phyloP scores from a whole-genome alignment of 2,797 vertebrate genomes.

The Clamator glandarius region DNA sequence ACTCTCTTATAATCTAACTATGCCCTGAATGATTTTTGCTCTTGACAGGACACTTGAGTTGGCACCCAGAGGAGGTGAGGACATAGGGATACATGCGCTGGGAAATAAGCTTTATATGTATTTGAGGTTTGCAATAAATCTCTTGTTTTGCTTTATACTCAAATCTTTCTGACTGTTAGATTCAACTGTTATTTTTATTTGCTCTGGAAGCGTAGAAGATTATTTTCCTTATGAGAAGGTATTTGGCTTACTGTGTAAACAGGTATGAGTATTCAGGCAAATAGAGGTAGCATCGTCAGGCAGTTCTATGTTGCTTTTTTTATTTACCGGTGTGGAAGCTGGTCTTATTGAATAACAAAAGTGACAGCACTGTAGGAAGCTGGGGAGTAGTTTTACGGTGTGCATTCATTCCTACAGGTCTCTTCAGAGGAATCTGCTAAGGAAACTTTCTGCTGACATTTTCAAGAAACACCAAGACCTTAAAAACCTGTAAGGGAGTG shows the following conservation, averaged over 20 bases:
- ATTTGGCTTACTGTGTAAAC: neutral
- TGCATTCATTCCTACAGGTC: slow-evolving; percentile 83
- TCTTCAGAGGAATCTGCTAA: slow-evolving; percentile 86
- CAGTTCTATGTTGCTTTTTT: neutral
- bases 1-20: neutral
- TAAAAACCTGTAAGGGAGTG: slow-evolving; percentile 88
- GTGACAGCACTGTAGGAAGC: neutral
- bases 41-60: neutral
- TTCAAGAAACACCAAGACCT: slow-evolving; percentile 88
- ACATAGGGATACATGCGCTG: rapidly evolving
- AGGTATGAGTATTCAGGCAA: neutral
- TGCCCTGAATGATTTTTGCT: neutral
- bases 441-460: slow-evolving; percentile 83
- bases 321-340: neutral
- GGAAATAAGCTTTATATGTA: neutral
- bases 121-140: neutral
- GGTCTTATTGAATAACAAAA: neutral
- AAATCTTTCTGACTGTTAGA: neutral
- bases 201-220: neutral
- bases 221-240: neutral
- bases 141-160: neutral
- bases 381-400: neutral
- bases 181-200: neutral
- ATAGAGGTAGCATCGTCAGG: neutral
- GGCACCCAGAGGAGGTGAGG: neutral